Base-by-base conservation (phyloP, 1,140 invertebrate species). In the Neotoxoptera formosana region DNA sequence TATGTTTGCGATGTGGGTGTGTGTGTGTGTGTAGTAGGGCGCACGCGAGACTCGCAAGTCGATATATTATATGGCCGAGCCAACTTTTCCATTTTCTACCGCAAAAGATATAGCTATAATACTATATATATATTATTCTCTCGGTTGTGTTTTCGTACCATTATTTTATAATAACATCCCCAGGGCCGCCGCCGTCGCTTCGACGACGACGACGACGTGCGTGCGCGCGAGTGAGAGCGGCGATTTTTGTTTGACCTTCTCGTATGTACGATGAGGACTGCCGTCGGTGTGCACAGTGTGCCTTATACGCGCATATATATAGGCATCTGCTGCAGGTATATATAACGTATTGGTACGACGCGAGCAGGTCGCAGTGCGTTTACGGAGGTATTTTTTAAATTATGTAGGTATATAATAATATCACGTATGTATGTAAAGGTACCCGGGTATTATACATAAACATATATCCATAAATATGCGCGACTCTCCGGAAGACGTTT, bases 141-240 rank as follows among this genome's bases (percentile, higher is more conserved):
- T 41, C 30, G 47, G 88, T 56, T 45, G 36, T 90, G 88, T 90
- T 90, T 90, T 90, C 88, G 34, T 90, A 90, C 51, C 34, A 60
- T 90, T 90, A 90, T 90, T 90, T 90, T 90, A 90, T 90, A 90
- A 90, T 60, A 90, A 90, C 88, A 90, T 90, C 88, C 88, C 88
- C 34, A 23, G 87, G 87, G 87, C 41, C 9, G 84, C 25, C 30
- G 34, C 36, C 83, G 83, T 84, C 36, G 83, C 9, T 41, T 41
- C 25, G 41, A 41, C 45, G 41, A 47, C 88, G 17, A 76, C n/a
- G 60, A 47, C 88, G 17, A 76, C n/a, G 60, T n/a, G 60, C 7
- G 23, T 76, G 60, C 60, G 60, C 17, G 34, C 34, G 51, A 20
- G 23, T 21, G 23, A 41, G 51, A 23, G 34, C 23, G 23, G 34